Evolutionary conservation across 1,140 invertebrate species (phyloP), one percentile per base, ranked within the genome.

Genomic region (Psix sp.): DNA sequence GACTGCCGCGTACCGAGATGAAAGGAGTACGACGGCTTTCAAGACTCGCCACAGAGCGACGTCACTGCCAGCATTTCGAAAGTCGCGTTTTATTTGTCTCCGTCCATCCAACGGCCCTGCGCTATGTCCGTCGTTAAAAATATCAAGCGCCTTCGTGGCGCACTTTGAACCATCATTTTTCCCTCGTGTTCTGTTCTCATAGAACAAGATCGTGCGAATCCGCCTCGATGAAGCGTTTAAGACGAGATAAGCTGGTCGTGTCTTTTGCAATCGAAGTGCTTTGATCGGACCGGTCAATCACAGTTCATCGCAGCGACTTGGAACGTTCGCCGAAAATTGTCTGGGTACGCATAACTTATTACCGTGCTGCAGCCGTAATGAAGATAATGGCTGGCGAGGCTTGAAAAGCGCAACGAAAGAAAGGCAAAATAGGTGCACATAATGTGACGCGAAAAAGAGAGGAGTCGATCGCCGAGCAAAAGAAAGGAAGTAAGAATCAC

Each of bases 61-160:
- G 59, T 71, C 60, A 54, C 65, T 72, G 57, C 60, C 62, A 72
- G 65, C 74, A 57, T 67, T 74, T 77, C 60, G 59, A 76, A 76
- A 77, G 78, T 77, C 79, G 72, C 76, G 45, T 76, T 77, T 77
- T 77, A 77, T 76, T 63, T 49, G 18, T 35, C 46, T 48, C 26
- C 49, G 29, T 45, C 51, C 40, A 39, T 21, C 45, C 21, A 24
- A 21, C 17, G 17, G 18, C 3, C 16, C 17, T 17, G 45, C 13
- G 13, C 13, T 33, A 18, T 39, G 49, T 43, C 45, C 43, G 40
- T 51, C 57, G 60, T 54, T 13, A 79, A 80, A 80, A 77, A 80
- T 79, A 78, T 54, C 66, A 59, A 35, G 10, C 48, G 56, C 65
- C 65, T 76, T 76, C 65, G 60, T 73, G 33, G 46, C 35, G 24